A percentile compares a stretch with the other conserved stretches of the same genome.
Conservation (phyloP, 2,888 invertebrate species). For the Papilio demoleus region DNA sequence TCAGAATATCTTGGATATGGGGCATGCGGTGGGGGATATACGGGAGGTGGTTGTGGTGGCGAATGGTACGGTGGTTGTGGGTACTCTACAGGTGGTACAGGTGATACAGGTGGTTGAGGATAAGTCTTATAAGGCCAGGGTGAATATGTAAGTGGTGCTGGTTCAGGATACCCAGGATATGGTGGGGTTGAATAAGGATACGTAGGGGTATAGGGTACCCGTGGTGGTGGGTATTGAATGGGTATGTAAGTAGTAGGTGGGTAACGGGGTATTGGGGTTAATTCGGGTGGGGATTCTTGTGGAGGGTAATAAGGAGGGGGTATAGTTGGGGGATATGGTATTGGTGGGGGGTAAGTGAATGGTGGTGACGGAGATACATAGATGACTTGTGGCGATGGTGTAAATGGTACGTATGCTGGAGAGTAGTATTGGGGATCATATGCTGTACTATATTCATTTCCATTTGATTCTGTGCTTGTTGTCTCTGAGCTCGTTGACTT, state of each 20-base stretch:
- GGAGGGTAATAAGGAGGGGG: conserved; percentile 44
- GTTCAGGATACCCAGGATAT: not conserved
- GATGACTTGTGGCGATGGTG: conserved; percentile 54
- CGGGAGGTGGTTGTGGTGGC: conserved; percentile 40
- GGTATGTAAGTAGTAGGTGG: conserved; percentile 25
- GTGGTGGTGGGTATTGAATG: not conserved
- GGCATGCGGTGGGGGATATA: conserved; percentile 41
- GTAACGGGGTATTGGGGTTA: conserved; percentile 32
- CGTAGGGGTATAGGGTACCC: conserved; percentile 24
- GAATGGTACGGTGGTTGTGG: conserved; percentile 21
- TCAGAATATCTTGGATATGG: conserved; percentile 38
- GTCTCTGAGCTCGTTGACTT: conserved; percentile 29
- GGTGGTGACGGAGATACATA: conserved; percentile 56
- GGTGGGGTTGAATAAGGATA: too few relatives aligned
- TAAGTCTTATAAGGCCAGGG: conserved; percentile 2
- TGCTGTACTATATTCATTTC: conserved; percentile 46
- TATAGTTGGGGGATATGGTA: conserved; percentile 33
- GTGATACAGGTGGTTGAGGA: conserved; percentile 16
- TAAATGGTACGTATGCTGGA: conserved; percentile 41
- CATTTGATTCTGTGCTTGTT: conserved; percentile 27
- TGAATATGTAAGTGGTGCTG: conserved; percentile 13
- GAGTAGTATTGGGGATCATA: conserved; percentile 51
- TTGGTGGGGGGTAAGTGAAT: conserved; percentile 40
- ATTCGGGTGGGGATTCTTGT: conserved; percentile 43
- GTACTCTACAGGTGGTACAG: too few relatives aligned